Evolutionary conservation across 1,140 invertebrate genomes (phyloP).

Genomic region (Aphidius ervi): DNA sequence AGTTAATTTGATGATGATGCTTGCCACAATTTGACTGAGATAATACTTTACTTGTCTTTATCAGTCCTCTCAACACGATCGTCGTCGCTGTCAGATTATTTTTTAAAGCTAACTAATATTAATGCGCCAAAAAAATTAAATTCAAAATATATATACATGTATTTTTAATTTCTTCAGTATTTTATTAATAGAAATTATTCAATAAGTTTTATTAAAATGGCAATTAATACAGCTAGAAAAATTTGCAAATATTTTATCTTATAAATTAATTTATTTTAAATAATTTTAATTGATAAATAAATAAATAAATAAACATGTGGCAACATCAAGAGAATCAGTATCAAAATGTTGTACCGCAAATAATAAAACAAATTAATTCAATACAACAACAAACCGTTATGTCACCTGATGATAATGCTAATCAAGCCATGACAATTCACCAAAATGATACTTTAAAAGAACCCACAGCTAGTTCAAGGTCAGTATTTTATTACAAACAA

Average conservation of each 20-base stretch:
- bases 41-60: slow-evolving; percentile 19
- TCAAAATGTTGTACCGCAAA: slow-evolving; percentile 19
- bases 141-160: no score
- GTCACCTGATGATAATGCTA: slow-evolving; percentile 11
- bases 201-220: no score
- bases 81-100: no score
- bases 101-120: neutral
- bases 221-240: no score
- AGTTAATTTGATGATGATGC: slow-evolving; percentile 15
- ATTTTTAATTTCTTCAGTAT: no score
- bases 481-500: neutral
- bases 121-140: neutral
- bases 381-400: slow-evolving; percentile 4
- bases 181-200: no score
- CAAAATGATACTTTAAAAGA: slow-evolving; percentile 9
- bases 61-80: slow-evolving; percentile 4
- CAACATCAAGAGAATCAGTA: slow-evolving; percentile 29
- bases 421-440: slow-evolving; percentile 7
- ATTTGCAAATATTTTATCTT: no score
- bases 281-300: no score
- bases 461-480: slow-evolving; percentile 14
- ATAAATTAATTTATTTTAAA: no score
- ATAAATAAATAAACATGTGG: slow-evolving; percentile 31
- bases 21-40: slow-evolving; percentile 18
- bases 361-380: slow-evolving; percentile 1